Evolutionary conservation across 2,113 vertebrate species (phyloP), one percentile per base, ranked within the genome.

Genomic region (Mormoops blainvillei): DNA sequence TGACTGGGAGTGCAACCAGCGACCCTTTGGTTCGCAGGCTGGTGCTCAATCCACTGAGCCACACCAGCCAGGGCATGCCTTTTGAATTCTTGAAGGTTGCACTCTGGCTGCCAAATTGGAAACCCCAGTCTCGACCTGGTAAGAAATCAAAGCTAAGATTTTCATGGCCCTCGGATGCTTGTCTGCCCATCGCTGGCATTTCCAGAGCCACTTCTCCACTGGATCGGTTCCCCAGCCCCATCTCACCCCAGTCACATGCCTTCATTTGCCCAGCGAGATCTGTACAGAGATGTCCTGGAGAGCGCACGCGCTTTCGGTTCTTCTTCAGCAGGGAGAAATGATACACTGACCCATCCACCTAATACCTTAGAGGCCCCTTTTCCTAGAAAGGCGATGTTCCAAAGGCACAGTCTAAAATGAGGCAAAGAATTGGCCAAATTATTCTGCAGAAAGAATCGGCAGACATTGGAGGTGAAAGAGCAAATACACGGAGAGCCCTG

Each of bases 61-160:
- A n/a, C n/a, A n/a, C n/a, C n/a, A n/a, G n/a, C n/a, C n/a, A n/a
- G n/a, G n/a, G n/a, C n/a, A n/a, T 56, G 52, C 41, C 24, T 95
- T 48, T 61, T 52, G 24, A 48, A 73, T 73, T 86, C 61, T 50
- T 63, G 31, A n/a, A 43, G 31, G 45, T 70, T 89, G 7, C 12
- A 19, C 19, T 94, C 24, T 71, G 38, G n/a, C 67, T 71, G 65
- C 73, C 78, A 85, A 5, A 90, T 5, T 87, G 73, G 54, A 80
- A 91, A 81, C 22, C 12, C 77, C 16, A 87, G 87, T 58, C 38
- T 81, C 68, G 65, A 61, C 10, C 3, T 45, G 45, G 41, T 87
- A 43, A 82, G 76, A 56, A 89, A 61, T 68, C 87, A 89, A 95
- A 85, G 68, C 31, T 87, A 84, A 96, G 45, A 31, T 52, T 56